Evolutionary conservation across 2,797 vertebrate genomes (phyloP).

Genomic region (Semotilus atromaculatus): DNA sequence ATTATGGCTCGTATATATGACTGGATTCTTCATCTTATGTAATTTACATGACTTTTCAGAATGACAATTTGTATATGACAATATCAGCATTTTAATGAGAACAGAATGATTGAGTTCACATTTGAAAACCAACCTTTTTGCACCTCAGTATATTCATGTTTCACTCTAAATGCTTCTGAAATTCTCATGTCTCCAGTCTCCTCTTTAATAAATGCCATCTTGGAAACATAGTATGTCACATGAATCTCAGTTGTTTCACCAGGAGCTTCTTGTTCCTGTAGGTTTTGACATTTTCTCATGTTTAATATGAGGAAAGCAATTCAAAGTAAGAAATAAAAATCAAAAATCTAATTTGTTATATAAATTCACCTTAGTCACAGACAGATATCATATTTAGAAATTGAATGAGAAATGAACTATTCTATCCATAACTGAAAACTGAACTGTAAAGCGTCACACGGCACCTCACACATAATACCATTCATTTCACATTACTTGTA

Average conservation of each 20-base stretch:
- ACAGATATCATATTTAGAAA: neutral
- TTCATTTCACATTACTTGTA: no score
- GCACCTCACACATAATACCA: neutral
- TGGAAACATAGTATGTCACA: neutral
- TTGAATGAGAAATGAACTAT: no score
- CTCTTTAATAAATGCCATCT: slow-evolving; percentile 11
- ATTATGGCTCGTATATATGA: no score
- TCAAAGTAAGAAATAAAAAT: neutral
- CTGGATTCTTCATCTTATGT: no score
- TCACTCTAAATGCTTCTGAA: neutral
- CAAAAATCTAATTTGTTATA: neutral
- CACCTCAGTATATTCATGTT: no score
- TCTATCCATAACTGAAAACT: neutral
- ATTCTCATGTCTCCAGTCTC: neutral
- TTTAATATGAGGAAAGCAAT: neutral
- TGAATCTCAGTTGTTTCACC: neutral
- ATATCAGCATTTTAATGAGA: no score
- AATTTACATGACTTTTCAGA: no score
- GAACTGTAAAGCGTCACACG: neutral
- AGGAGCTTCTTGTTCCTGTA: neutral
- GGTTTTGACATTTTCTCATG: neutral
- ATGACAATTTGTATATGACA: no score
- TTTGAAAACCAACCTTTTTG: no score
- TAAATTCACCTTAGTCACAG: neutral
- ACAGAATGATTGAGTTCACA: no score